Conservation (phyloP, 2,113 vertebrate species). For the Syngnathoides biaculeatus region DNA sequence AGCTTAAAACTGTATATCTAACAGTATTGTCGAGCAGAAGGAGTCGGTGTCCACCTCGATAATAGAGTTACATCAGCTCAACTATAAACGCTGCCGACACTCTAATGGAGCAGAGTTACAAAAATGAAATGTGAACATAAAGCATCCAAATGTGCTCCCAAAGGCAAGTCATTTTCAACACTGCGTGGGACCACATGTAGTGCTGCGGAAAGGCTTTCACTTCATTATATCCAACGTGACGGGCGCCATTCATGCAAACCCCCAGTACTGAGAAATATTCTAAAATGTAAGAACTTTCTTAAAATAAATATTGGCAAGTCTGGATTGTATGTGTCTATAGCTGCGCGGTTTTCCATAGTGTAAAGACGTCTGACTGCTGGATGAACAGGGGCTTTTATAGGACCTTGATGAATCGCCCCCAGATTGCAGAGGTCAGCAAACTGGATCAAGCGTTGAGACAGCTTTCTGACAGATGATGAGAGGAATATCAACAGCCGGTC, state of each 20-base stretch:
- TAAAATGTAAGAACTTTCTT: no score
- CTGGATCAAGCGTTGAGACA: conserved; percentile 5
- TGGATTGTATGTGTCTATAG: background rate
- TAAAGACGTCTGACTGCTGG: conserved; percentile 3
- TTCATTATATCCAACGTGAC: background rate
- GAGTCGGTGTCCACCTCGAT: background rate
- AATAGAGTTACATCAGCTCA: conserved; percentile 1
- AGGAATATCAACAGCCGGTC: background rate
- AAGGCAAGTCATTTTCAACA: conserved; percentile 1
- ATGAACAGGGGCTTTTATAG: conserved; percentile 26
- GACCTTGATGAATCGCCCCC: conserved; percentile 41
- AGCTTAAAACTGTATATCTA: background rate
- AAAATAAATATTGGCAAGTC: background rate
- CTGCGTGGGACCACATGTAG: conserved; percentile 2
- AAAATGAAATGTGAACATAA: background rate
- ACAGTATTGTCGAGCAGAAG: background rate
- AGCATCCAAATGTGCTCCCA: conserved; percentile 5
- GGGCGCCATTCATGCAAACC: background rate
- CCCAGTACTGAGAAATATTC: background rate
- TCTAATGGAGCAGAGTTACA: background rate
- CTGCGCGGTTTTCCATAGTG: background rate
- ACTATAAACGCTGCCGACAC: background rate
- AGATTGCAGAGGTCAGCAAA: conserved; percentile 37
- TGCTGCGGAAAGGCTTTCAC: background rate
- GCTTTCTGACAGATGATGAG: background rate